These are phyloP conservation scores for Hirtodrosophila alboralis DNA, from an alignment of 2,888 invertebrate species.

Conservation along the genomic window DNA sequence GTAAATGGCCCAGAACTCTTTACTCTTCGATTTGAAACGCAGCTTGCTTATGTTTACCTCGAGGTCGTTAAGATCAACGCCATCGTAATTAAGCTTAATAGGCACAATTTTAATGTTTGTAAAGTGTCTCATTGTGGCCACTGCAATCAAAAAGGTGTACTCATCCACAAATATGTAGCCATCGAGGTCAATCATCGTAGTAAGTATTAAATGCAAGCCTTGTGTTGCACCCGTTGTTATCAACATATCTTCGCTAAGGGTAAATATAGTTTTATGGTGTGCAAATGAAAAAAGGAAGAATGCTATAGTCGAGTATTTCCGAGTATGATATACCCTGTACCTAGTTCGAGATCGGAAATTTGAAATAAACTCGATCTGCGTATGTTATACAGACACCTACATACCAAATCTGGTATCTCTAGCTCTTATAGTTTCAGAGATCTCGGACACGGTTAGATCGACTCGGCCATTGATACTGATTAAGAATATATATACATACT, in stretches of 20 bases:
- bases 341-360: too few relatives aligned
- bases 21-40: slow-evolving; percentile 76
- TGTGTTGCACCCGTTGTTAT: slow-evolving; percentile 87
- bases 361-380: too few relatives aligned
- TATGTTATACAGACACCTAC: too few relatives aligned
- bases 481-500: too few relatives aligned
- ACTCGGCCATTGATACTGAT: too few relatives aligned
- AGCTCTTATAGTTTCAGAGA: too few relatives aligned
- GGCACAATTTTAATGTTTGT: slow-evolving; percentile 85
- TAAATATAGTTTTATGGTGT: slow-evolving; percentile 25
- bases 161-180: slow-evolving; percentile 87
- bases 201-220: slow-evolving; percentile 86
- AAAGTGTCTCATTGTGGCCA: slow-evolving; percentile 86
- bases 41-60: slow-evolving; percentile 83
- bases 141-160: slow-evolving; percentile 87
- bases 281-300: too few relatives aligned
- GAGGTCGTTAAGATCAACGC: slow-evolving; percentile 85
- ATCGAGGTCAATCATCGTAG: slow-evolving; percentile 85
- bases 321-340: too few relatives aligned
- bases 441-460: too few relatives aligned
- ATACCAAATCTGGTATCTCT: too few relatives aligned
- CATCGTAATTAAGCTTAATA: slow-evolving; percentile 86
- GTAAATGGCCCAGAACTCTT: slow-evolving; percentile 86
- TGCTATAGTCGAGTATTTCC: too few relatives aligned
- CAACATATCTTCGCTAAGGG: slow-evolving; percentile 85